Evolutionary conservation across 2,113 vertebrate species (phyloP).

Genomic region (Gambusia affinis): DNA sequence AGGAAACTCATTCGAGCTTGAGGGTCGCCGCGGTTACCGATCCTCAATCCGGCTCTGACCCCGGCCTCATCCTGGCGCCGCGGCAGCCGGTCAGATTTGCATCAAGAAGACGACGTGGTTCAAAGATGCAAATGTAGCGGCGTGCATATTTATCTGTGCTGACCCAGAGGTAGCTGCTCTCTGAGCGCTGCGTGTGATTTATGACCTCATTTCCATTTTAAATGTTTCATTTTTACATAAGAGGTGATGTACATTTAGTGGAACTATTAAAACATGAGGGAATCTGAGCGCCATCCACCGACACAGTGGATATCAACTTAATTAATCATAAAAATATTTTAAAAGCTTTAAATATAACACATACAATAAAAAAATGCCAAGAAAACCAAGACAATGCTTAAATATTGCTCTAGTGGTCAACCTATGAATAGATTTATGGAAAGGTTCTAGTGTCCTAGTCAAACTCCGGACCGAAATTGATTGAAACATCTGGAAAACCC

Average conservation of each 20-base stretch:
- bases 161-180: slow-evolving; percentile 25
- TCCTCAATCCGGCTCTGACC: background rate
- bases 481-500: too few relatives aligned
- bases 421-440: background rate
- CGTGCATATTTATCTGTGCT: slow-evolving; percentile 58
- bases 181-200: background rate
- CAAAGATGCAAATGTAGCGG: slow-evolving; percentile 53
- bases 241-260: slow-evolving; percentile 11
- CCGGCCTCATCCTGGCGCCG: background rate
- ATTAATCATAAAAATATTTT: too few relatives aligned
- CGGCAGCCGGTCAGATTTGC: slow-evolving; percentile 52
- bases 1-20: slow-evolving; percentile 55
- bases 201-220: slow-evolving; percentile 44
- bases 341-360: background rate
- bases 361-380: background rate
- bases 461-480: too few relatives aligned
- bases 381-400: background rate
- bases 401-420: background rate
- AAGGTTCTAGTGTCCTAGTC: too few relatives aligned
- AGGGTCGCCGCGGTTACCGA: slow-evolving; percentile 42
- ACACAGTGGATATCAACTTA: background rate
- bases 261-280: slow-evolving; percentile 2
- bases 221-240: slow-evolving; percentile 4
- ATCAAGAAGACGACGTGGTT: slow-evolving; percentile 50
- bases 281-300: background rate